A percentile compares a stretch with the other conserved stretches of the same genome.
Evolutionary conservation across 2,888 invertebrate species (phyloP).

Genomic region (Rhingia rostrata): DNA sequence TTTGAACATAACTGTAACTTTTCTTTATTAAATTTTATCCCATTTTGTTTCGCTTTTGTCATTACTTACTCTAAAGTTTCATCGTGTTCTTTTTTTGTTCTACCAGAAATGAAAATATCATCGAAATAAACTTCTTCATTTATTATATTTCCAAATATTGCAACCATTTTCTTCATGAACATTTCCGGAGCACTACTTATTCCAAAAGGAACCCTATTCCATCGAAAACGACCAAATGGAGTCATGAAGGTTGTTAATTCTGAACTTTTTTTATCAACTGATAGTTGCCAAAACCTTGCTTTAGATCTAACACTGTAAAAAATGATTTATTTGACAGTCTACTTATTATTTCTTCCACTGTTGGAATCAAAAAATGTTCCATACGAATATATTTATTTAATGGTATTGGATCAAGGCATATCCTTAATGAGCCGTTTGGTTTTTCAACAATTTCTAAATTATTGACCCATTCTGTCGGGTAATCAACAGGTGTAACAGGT

Average conservation of each 20-base stretch:
- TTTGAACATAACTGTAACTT: slow-evolving; percentile 77
- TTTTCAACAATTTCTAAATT: slow-evolving; percentile 47
- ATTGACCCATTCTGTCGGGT: no score
- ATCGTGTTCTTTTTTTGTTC: slow-evolving; percentile 66
- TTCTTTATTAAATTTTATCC: slow-evolving; percentile 76
- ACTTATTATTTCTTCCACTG: slow-evolving; percentile 74
- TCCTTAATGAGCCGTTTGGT: slow-evolving; percentile 74
- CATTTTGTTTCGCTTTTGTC: slow-evolving; percentile 35
- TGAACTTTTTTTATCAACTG: no score
- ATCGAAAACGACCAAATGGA: no score
- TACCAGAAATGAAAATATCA: slow-evolving; percentile 76
- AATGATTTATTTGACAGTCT: slow-evolving; percentile 40
- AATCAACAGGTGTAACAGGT: no score
- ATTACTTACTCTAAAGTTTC: slow-evolving; percentile 45
- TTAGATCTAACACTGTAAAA: slow-evolving; percentile 67
- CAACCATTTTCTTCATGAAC: slow-evolving; percentile 77
- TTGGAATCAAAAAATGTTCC: slow-evolving; percentile 74
- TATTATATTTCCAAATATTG: slow-evolving; percentile 78
- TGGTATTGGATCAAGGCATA: slow-evolving; percentile 77
- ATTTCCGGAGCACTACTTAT: slow-evolving; percentile 78
- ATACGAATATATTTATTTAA: slow-evolving; percentile 72
- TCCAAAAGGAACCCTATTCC: slow-evolving; percentile 77
- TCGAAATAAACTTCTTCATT: slow-evolving; percentile 77
- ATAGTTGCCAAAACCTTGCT: no score
- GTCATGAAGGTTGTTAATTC: no score